Evolutionary conservation across 2,797 vertebrate species (phyloP), one percentile per base, ranked within the genome.

Genomic region (Otolemur crassicaudatus): DNA sequence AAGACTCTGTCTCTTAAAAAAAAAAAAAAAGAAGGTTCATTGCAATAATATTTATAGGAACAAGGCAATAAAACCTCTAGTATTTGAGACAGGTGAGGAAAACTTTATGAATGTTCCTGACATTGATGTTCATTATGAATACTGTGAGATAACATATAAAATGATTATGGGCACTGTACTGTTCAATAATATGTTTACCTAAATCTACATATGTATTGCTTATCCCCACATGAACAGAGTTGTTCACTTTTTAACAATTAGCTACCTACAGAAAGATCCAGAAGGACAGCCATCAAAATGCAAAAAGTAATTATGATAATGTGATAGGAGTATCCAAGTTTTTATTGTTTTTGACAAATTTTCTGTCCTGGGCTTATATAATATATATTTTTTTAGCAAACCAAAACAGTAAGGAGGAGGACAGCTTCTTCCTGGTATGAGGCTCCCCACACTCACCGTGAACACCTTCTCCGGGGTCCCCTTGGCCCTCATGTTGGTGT

Each of bases 401-500:
- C 4, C 61, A 19, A 37, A 53, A 17, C 19, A 69, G 43, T 31
- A 61, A 81, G 61, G 31, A 20, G 56, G 61, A 27, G 37, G 46
- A 29, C 5, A 0, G 3, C 12, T 11, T 49, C 60, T 3, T 7
- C 13, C 0, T 16, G 69, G 34, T 9, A 0, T 0, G 14, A 17
- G 31, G 10, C 8, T 11, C 9, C 29, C 2, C 31, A 19, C n/a
- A 91, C 99, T 99, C 98, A 99, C 99, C n/a, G 99, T 99, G 97
- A 99, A 99, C 75, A 99, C 99, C 97, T 99, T 99, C 98, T 99
- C 99, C 0, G 99, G 99, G 95, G 99, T 99, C 0, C 99, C 99
- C 85, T 99, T 99, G 14, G 99, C 99, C 70, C 99, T 98, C 99
- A 99, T 99, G 98, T 99, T 99, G 96, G 99, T 99, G 98, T 99